Conservation (phyloP, 2,888 invertebrate species). For the Cabera pusaria region DNA sequence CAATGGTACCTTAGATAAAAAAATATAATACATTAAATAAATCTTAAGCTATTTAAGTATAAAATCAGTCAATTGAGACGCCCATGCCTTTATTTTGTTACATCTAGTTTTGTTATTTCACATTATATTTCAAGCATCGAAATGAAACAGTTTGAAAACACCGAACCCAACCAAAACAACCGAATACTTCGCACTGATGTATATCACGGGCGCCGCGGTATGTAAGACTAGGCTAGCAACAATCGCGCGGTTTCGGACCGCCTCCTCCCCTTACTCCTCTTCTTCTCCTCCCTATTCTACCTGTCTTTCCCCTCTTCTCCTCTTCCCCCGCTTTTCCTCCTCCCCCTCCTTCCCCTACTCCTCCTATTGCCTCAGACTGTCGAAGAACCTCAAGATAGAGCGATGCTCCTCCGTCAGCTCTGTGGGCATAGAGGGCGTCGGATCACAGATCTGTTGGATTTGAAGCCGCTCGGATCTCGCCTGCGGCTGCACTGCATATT, state of each 20-base stretch:
- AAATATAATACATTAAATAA: slow-evolving; percentile 21
- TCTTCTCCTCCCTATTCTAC: too few species aligned
- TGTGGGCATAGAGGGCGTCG: slow-evolving; percentile 33
- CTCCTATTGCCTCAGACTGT: slow-evolving; percentile 30
- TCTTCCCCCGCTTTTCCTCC: too few species aligned
- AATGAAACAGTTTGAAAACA: too few species aligned
- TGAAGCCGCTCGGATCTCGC: slow-evolving; percentile 28
- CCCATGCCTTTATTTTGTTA: slow-evolving; percentile 8
- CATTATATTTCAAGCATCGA: not conserved
- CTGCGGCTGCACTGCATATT: slow-evolving; percentile 44
- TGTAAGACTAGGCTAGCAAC: too few species aligned
- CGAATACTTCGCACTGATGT: slow-evolving; percentile 17
- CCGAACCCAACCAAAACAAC: too few species aligned
- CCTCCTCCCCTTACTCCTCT: too few species aligned
- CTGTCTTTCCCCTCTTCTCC: too few species aligned
- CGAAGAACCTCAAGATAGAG: slow-evolving; percentile 52
- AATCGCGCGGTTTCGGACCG: too few species aligned
- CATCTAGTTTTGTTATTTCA: slow-evolving; percentile 11
- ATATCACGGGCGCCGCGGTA: too few species aligned
- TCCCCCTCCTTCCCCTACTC: too few species aligned
- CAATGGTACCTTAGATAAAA: too few species aligned
- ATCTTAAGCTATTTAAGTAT: slow-evolving; percentile 15
- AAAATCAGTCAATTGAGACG: slow-evolving; percentile 18
- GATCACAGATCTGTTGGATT: slow-evolving; percentile 47
- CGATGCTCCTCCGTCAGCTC: slow-evolving; percentile 38